These are phyloP conservation scores for Synanthedon vespiformis DNA, from an alignment of 2,888 invertebrate species.

Conservation along the genomic window DNA sequence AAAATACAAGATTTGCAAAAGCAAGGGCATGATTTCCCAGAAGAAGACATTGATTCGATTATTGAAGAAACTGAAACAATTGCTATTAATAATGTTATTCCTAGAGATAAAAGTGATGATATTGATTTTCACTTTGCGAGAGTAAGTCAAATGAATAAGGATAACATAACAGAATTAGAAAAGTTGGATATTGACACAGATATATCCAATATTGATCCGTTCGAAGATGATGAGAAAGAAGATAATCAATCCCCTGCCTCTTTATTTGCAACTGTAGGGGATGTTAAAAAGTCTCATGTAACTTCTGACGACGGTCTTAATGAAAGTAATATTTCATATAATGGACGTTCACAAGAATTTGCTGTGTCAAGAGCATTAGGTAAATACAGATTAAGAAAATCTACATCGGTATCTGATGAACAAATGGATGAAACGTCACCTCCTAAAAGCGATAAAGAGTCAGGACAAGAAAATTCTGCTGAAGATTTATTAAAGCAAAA, in stretches of 20 bases:
- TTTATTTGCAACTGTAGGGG: constrained; percentile 81
- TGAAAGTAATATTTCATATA: constrained; percentile 66
- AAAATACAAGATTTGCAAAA: constrained; percentile 60
- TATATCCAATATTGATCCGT: constrained; percentile 68
- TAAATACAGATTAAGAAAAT: constrained; percentile 81
- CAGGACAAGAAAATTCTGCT: constrained; percentile 22
- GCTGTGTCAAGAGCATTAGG: constrained; percentile 85
- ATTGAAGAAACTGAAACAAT: constrained; percentile 49
- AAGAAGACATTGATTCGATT: constrained; percentile 39
- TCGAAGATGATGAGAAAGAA: constrained; percentile 73
- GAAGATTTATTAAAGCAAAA: constrained; percentile 30
- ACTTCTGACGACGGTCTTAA: constrained; percentile 72
- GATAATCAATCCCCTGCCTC: constrained; percentile 74
- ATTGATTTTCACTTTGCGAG: constrained; percentile 67
- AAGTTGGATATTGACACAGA: constrained; percentile 72
- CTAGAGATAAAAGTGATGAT: constrained; percentile 62
- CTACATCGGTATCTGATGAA: constrained; percentile 78
- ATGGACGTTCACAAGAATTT: constrained; percentile 83
- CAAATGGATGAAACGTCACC: constrained; percentile 67
- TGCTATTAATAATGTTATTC: constrained; percentile 24
- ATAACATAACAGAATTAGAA: constrained; percentile 55
- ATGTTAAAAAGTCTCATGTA: constrained; percentile 74
- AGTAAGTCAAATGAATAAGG: constrained; percentile 66
- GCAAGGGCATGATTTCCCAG: constrained; percentile 45
- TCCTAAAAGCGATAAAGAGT: constrained; percentile 37